Conservation (phyloP, 2,888 invertebrate genomes). For the Congeria kusceri region DNA sequence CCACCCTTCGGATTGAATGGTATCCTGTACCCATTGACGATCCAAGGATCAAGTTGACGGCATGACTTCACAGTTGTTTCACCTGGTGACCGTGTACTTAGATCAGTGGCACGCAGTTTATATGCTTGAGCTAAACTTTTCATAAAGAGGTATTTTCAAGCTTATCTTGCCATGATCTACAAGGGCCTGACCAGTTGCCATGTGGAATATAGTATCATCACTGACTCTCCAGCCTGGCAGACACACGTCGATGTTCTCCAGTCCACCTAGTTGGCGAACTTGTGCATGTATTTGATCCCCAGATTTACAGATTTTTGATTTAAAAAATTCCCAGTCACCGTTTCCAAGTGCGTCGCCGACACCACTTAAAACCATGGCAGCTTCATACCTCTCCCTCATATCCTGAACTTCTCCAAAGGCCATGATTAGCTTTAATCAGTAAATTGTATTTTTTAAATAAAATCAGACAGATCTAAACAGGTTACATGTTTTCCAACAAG, state of each 20-base stretch:
- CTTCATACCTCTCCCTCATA: neutral
- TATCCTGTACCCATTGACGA: constrained; percentile 38
- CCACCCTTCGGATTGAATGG: constrained; percentile 77
- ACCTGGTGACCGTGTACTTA: constrained; percentile 68
- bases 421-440: no score
- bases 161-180: constrained; percentile 22
- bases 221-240: constrained; percentile 79
- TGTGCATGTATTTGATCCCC: neutral
- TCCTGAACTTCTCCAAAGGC: no score
- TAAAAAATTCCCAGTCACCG: neutral
- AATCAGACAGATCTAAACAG: no score
- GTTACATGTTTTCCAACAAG: no score
- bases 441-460: no score
- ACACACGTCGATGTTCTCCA: constrained; percentile 50
- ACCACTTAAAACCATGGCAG: constrained; percentile 11
- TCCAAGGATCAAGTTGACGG: constrained; percentile 39
- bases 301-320: no score
- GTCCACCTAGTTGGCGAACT: constrained; percentile 67
- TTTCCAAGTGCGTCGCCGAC: constrained; percentile 10
- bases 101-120: constrained; percentile 75
- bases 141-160: constrained; percentile 52
- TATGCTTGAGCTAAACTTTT: constrained; percentile 69
- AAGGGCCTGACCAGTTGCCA: constrained; percentile 73
- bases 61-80: constrained; percentile 33
- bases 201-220: constrained; percentile 84